Evolutionary conservation across 2,888 invertebrate genomes (phyloP), one percentile per base, ranked within the genome.

Genomic region (Drosophila leonis): DNA sequence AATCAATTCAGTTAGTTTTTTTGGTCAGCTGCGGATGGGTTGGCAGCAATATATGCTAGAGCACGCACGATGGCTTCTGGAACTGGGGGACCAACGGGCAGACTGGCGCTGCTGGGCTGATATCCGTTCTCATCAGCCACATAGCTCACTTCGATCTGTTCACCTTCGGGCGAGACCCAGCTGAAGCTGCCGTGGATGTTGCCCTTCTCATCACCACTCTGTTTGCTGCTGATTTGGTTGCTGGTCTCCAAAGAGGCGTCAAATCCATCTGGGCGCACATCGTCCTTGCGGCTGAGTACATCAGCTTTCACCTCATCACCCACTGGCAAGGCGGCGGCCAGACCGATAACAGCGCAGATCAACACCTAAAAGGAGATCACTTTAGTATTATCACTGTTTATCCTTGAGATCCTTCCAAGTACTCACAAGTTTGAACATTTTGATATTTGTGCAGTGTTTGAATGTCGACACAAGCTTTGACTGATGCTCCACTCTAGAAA

Each of bases 51-150:
- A 24, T 59, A 90, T 0, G 61, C 87, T 29, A 90, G 33, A 15
- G 83, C 55, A 7, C 70, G 62, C 7, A 56, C 18, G 35, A 90
- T 90, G 7, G 41, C 73, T 18, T 39, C 81, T 66, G 89, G 91
- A 41, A 82, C 60, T 75, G 91, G 82, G 8, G 86, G 89, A 35
- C 78, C 65, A 18, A 72, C 72, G 55, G 90, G 91, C 66, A 90
- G 70, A 31, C 61, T 44, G n/a, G 55, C 64, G 18, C 90, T 69
- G 33, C 73, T 20, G 4, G 91, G 89, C 49, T 91, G 91, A 51
- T 81, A 91, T 37, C 91, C 90, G 35, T 90, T 57, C 72, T 91
- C 92, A 74, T 92, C 82, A 63, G 92, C 92, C 33, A 83, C 78
- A 76, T 92, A 92, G 4, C 15, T 27, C 6, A 91, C 56, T 15